Percentiles rank a stretch among this genome's conserved stretches.
These are phyloP conservation scores for Brachypterus glaber DNA, from an alignment of 2,888 invertebrate genomes.

Conservation along the genomic window DNA sequence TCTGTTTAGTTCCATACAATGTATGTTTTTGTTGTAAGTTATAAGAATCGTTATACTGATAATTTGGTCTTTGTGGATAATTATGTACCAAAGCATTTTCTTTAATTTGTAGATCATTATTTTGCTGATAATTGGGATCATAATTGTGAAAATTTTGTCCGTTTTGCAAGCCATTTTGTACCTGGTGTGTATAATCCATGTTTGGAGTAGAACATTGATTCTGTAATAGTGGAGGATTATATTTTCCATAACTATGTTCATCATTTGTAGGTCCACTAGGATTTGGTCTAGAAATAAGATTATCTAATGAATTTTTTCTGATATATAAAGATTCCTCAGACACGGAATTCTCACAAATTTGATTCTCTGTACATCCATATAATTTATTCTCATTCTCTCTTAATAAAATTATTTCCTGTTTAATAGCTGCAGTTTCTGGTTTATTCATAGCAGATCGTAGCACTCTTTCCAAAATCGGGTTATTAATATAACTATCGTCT, in stretches of 20 bases:
- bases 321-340: constrained; percentile 27
- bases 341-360: constrained; percentile 12
- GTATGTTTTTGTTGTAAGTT: too few species aligned
- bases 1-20: too few species aligned
- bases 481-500: constrained; percentile 82
- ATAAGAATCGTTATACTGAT: constrained; percentile 33
- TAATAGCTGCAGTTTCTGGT: constrained; percentile 49
- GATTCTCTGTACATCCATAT: constrained; percentile 10
- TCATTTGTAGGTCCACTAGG: constrained; percentile 34
- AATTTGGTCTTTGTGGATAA: constrained; percentile 25
- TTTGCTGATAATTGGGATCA: constrained; percentile 34
- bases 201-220: too few species aligned
- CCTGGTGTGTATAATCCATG: too few species aligned
- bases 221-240: too few species aligned
- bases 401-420: constrained; percentile 44
- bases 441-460: constrained; percentile 72
- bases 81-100: constrained; percentile 16
- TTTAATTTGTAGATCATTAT: constrained; percentile 20
- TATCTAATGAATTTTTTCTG: constrained; percentile 31
- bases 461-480: constrained; percentile 81
- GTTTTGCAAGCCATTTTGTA: too few species aligned
- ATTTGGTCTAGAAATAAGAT: constrained; percentile 21
- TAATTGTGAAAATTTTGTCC: constrained; percentile 27
- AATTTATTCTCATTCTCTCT: constrained; percentile 37
- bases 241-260: constrained; percentile 4